Evolutionary conservation across 2,797 vertebrate genomes (phyloP).

Genomic region (Monodelphis domestica): DNA sequence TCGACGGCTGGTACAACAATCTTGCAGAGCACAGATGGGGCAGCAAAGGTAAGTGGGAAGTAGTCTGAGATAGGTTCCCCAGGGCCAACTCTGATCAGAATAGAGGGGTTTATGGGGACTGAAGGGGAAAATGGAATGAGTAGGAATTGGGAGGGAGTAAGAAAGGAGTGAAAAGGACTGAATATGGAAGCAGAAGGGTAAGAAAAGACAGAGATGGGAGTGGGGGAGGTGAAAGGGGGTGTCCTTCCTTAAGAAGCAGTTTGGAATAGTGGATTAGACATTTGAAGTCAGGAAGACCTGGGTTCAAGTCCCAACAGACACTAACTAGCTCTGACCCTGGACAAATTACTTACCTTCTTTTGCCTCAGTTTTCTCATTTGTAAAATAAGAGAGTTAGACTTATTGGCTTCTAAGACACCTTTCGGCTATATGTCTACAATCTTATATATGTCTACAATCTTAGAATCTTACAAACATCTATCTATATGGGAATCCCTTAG

Average conservation of each 20-base stretch:
- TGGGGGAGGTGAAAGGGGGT: no score
- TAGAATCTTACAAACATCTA: not conserved
- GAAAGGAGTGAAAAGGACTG: not conserved
- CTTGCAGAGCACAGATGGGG: constrained; percentile 89
- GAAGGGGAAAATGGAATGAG: not conserved
- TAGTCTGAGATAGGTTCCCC: not conserved
- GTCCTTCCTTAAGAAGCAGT: not conserved
- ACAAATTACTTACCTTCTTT: not conserved
- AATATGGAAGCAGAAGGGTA: not conserved
- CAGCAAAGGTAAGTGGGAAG: constrained; percentile 86
- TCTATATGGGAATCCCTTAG: not conserved
- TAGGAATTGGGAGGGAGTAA: not conserved
- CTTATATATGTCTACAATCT: no score
- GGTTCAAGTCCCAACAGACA: not conserved
- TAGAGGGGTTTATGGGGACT: not conserved
- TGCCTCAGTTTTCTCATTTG: not conserved
- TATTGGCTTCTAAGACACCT: not conserved
- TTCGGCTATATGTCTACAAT: not conserved
- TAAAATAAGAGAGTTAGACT: not conserved
- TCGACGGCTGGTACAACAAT: constrained; percentile 98
- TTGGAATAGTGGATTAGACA: not conserved
- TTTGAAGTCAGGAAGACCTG: not conserved
- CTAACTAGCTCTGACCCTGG: not conserved
- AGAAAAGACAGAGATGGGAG: not conserved
- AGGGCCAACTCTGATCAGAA: not conserved